Evolutionary conservation across 2,888 invertebrate genomes (phyloP).

Genomic region (Tachina grossa): DNA sequence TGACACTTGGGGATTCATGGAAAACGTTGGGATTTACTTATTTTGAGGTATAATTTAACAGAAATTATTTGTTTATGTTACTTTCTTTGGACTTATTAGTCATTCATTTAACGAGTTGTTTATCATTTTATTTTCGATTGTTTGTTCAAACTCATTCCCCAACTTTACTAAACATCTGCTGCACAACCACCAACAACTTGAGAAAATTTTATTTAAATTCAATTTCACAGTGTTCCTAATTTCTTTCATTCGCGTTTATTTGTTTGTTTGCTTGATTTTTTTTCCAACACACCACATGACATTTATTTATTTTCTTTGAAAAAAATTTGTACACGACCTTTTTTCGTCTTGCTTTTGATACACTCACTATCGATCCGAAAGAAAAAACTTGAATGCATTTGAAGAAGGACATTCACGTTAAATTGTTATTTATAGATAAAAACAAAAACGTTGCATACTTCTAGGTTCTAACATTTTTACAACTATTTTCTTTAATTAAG

Average conservation of each 20-base stretch:
- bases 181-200: constrained; percentile 28
- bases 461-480: neutral
- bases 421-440: neutral
- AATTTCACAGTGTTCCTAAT: constrained; percentile 66
- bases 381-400: constrained; percentile 47
- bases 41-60: neutral
- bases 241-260: constrained; percentile 59
- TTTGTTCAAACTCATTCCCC: constrained; percentile 26
- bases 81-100: constrained; percentile 51
- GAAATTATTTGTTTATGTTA: neutral
- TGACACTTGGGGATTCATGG: constrained; percentile 77
- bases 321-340: constrained; percentile 19
- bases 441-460: constrained; percentile 26
- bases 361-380: constrained; percentile 66
- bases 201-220: constrained; percentile 61
- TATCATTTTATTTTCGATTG: neutral
- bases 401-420: constrained; percentile 57
- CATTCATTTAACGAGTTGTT: constrained; percentile 42
- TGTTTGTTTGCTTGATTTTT: constrained; percentile 32
- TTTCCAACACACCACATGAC: constrained; percentile 67
- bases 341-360: constrained; percentile 28
- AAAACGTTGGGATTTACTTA: constrained; percentile 40
- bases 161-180: constrained; percentile 4
- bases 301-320: constrained; percentile 55
- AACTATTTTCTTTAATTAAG: neutral